These are phyloP conservation scores for Apamea crenata DNA, from an alignment of 2,888 invertebrate species.

Conservation along the genomic window DNA sequence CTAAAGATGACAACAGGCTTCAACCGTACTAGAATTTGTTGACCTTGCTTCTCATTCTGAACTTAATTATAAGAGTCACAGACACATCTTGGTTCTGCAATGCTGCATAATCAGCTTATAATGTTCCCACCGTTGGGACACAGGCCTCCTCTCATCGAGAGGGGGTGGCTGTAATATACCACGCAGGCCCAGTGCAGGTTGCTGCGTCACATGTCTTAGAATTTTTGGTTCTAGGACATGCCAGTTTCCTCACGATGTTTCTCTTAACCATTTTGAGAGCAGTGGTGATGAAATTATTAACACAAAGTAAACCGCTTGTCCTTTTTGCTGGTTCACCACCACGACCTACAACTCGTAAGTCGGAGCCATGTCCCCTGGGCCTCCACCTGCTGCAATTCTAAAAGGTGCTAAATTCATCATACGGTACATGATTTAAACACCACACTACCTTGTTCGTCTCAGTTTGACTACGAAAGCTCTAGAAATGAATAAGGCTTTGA, in stretches of 20 bases:
- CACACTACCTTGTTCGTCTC: not conserved
- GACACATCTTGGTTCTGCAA: constrained; percentile 1
- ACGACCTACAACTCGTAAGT: not conserved
- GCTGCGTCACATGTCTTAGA: not conserved
- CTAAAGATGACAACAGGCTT: not conserved
- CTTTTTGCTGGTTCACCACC: not conserved
- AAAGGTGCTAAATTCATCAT: constrained; percentile 16
- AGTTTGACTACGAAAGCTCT: constrained; percentile 23
- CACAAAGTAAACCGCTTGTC: not conserved
- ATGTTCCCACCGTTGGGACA: not conserved
- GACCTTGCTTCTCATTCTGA: not conserved
- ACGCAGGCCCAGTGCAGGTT: not conserved
- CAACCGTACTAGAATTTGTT: not conserved
- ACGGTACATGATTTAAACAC: constrained; percentile 7
- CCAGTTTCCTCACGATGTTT: not conserved
- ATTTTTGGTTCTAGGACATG: not conserved
- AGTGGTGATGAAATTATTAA: not conserved
- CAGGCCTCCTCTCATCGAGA: not conserved
- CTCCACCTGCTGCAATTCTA: not conserved
- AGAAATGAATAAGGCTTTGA: constrained; percentile 30
- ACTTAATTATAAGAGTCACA: constrained; percentile 2
- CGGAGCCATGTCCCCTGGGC: not conserved
- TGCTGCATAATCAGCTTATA: not conserved
- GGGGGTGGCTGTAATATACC: not conserved
- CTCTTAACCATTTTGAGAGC: not conserved